A percentile compares a stretch with the other conserved stretches of the same genome.
These are phyloP conservation scores for Hermetia illucens DNA, from an alignment of 1,140 invertebrate genomes.

Conservation along the genomic window DNA sequence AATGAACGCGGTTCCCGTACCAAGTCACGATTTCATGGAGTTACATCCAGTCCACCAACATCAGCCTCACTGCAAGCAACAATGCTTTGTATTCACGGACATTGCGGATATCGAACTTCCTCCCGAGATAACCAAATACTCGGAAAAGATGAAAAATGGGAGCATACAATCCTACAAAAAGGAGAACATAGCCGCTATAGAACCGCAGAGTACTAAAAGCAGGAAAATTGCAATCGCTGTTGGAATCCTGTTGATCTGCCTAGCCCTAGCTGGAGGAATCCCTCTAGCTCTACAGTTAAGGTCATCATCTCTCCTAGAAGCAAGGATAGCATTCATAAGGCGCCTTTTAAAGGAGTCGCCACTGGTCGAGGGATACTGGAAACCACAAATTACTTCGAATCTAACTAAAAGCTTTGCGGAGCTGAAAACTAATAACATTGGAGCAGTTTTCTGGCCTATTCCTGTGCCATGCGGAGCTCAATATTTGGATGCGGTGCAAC, in stretches of 20 bases:
- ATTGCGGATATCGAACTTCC: constrained; percentile 28
- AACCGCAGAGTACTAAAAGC: constrained; percentile 11
- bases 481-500: constrained; percentile 46
- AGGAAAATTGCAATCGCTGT: constrained; percentile 20
- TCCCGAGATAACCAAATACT: constrained; percentile 27
- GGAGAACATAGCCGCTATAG: neutral
- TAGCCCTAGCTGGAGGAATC: constrained; percentile 31
- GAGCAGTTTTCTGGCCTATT: constrained; percentile 47
- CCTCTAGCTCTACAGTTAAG: constrained; percentile 39
- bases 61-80: constrained; percentile 28
- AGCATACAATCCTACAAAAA: constrained; percentile 15
- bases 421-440: constrained; percentile 22
- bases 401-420: constrained; percentile 17
- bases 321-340: constrained; percentile 39
- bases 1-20: constrained; percentile 21
- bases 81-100: constrained; percentile 29
- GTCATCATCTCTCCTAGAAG: constrained; percentile 40
- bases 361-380: constrained; percentile 37
- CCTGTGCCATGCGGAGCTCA: constrained; percentile 44
- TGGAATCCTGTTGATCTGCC: constrained; percentile 20
- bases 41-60: constrained; percentile 27
- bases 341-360: constrained; percentile 40
- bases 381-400: constrained; percentile 13
- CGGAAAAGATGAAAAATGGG: constrained; percentile 24
- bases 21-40: constrained; percentile 26